These are phyloP conservation scores for Nymphalis io DNA, from an alignment of 1,140 invertebrate species.

Conservation along the genomic window DNA sequence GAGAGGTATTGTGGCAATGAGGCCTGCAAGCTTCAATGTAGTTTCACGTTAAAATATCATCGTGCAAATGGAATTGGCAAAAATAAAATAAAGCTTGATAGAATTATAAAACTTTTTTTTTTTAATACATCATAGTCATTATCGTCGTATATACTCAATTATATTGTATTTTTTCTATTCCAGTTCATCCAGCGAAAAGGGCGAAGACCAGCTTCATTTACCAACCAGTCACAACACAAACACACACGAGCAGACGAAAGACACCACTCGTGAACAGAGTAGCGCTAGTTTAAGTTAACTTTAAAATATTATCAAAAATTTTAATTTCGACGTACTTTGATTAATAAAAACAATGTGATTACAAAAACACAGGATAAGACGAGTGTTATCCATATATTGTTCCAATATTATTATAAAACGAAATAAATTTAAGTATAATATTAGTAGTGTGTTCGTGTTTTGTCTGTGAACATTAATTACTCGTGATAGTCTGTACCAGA, in stretches of 20 bases:
- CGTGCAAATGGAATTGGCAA: no score
- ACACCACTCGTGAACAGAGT: slow-evolving; percentile 82
- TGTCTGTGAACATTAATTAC: slow-evolving; percentile 38
- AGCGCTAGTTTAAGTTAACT: slow-evolving; percentile 64
- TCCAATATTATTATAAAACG: slow-evolving; percentile 17
- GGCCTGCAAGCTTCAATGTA: no score
- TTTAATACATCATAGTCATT: no score
- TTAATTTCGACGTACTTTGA: not conserved
- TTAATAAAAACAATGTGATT: slow-evolving; percentile 1
- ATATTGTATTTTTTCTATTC: slow-evolving; percentile 38
- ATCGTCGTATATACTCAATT: no score
- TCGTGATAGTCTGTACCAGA: slow-evolving; percentile 70
- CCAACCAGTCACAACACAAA: slow-evolving; percentile 62
- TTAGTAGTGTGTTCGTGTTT: slow-evolving; percentile 32
- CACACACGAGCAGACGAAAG: slow-evolving; percentile 80
- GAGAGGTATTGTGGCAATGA: no score
- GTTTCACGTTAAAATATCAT: no score
- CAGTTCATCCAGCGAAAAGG: slow-evolving; percentile 71
- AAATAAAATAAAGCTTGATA: no score
- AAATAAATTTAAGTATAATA: slow-evolving; percentile 19
- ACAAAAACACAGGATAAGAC: slow-evolving; percentile 17
- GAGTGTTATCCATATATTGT: slow-evolving; percentile 6
- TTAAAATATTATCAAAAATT: not conserved
- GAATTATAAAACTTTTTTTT: no score
- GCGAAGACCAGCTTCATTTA: slow-evolving; percentile 75